Evolutionary conservation across 2,888 invertebrate species (phyloP).

Genomic region (Vesta saturnalis): DNA sequence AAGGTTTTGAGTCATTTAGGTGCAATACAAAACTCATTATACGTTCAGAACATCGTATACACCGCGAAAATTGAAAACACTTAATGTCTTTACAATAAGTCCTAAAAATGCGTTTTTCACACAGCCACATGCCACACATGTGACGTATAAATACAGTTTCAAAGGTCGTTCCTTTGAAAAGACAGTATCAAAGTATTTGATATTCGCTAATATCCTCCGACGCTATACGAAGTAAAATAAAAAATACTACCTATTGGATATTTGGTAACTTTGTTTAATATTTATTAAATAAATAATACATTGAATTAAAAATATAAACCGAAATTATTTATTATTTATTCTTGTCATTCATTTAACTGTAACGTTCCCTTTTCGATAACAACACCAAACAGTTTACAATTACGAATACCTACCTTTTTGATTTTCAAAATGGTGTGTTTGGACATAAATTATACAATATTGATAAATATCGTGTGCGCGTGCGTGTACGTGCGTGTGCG

Average conservation of each 20-base stretch:
- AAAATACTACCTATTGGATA: no score
- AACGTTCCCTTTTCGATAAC: no score
- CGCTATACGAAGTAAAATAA: not conserved
- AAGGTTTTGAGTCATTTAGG: not conserved
- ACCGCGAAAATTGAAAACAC: not conserved
- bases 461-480: no score
- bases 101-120: conserved; percentile 6
- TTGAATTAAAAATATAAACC: no score
- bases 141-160: not conserved
- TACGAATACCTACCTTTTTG: no score
- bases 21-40: conserved; percentile 16
- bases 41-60: conserved; percentile 10
- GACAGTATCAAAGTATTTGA: not conserved
- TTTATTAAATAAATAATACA: no score
- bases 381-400: no score
- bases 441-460: no score
- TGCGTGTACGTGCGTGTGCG: no score
- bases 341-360: no score
- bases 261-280: no score
- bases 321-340: not conserved
- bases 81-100: conserved; percentile 14
- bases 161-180: not conserved
- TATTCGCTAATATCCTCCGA: not conserved
- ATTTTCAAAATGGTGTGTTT: no score
- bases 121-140: not conserved